Evolutionary conservation across 2,797 vertebrate genomes (phyloP).

Genomic region (Hemibagrus guttatus): DNA sequence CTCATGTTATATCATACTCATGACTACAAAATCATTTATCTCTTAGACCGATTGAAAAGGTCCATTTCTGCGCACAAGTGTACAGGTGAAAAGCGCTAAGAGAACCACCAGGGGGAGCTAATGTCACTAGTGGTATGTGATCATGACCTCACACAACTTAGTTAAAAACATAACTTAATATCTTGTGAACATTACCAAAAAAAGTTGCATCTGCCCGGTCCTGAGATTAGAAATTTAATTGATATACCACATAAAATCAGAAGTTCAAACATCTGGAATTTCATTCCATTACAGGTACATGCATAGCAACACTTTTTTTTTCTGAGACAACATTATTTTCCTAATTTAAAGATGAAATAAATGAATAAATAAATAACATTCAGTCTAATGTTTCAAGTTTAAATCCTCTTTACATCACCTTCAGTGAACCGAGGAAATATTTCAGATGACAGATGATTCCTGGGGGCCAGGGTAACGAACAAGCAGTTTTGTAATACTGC

Average conservation of each 20-base stretch:
- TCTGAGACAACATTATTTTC: constrained; percentile 84
- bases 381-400: constrained; percentile 73
- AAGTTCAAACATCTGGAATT: constrained; percentile 86
- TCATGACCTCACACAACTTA: not conserved
- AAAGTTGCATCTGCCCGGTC: constrained; percentile 32
- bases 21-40: no score
- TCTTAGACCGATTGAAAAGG: no score
- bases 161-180: not conserved
- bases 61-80: no score
- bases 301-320: constrained; percentile 87
- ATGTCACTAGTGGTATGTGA: not conserved
- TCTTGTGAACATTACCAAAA: not conserved
- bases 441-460: constrained; percentile 73
- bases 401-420: constrained; percentile 35
- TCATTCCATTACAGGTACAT: constrained; percentile 92
- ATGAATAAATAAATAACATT: constrained; percentile 40
- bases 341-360: constrained; percentile 75
- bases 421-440: constrained; percentile 44
- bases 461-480: constrained; percentile 55
- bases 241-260: constrained; percentile 62
- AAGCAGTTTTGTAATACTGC: constrained; percentile 77
- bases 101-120: constrained; percentile 16
- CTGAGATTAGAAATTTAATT: constrained; percentile 63
- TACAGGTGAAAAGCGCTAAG: no score
- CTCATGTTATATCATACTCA: no score